Base-by-base conservation (phyloP, 2,797 vertebrate genomes). In the Acanthiza pusilla region DNA sequence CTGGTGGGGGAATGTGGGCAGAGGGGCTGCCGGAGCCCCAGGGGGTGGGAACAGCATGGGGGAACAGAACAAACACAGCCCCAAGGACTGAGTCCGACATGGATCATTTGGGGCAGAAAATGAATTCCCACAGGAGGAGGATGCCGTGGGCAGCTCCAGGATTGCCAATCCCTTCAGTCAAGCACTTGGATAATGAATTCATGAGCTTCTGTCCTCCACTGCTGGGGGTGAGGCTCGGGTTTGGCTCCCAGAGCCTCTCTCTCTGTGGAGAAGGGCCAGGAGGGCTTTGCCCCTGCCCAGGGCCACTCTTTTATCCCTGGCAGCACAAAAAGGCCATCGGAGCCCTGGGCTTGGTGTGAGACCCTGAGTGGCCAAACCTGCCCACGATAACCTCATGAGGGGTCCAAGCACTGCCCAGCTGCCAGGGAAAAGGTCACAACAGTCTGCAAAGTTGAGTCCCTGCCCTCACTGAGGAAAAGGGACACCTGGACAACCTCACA, bases 81-180 rank as follows among this genome's bases (percentile, higher is more conserved):
- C 36, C 1, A 0, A 10, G 36, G 10, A 15, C 25, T 0, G 3
- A 48, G 53, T n/a, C 11, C 65, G 38, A n/a, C 2, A 0, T 1
- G 2, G 42, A 9, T 13, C 23, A 34, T 43, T 72, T 89, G 54
- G 9, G 4, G 27, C 32, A 70, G 76, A 17, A 60, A 40, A 22
- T 5, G 18, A 27, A 22, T 22, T 38, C 71, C 12, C 30, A 40
- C 1, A 6, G 78, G 48, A 78, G 57, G 61, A 89, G 16, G 70
- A 22, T 25, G 62, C 12, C 17, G 1, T 4, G 5, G 12, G 72
- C 57, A 67, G 79, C 73, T 32, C 76, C 11, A 48, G 77, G 27
- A 62, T 8, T 3, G 22, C 45, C 65, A n/a, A 5, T 36, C 4
- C 25, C 13, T 0, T 5, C 2, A 8, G 21, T 7, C 13, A 14